Base-by-base conservation (phyloP, 2,113 vertebrate genomes). In the Typhlomys cinereus region DNA sequence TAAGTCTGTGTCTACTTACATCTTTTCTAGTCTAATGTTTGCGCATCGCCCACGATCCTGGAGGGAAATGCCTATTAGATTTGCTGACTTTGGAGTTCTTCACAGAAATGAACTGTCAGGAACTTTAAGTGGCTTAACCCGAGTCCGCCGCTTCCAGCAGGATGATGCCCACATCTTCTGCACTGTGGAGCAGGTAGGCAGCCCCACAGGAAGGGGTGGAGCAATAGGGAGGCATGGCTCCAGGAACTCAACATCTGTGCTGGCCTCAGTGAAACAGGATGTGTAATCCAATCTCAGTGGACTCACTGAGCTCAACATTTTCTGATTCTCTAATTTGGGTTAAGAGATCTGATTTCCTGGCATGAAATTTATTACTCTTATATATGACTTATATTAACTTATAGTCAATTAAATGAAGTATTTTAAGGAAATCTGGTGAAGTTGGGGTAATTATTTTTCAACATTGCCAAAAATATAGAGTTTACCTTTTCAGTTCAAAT, bases 81-180 rank as follows among this genome's bases (percentile, higher is more conserved):
- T 99, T 80, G 99, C 99, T 10, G 99, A 99, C 76, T 99, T 99
- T 59, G 99, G 99, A 10, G 99, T 99, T 73, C 98, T 99, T 74
- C 99, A 99, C 84, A 98, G 99, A 80, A 99, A 99, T 3, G 99
- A 99, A 61, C 98, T 99, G n/a, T 99, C 98, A 0, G 99, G 99
- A 44, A 98, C 99, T 1, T 96, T 99, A 25, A 99, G 98, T 0
- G 99, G 99, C 54, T 98, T 99, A 90, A 99, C 99, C 69, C 97
- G 98, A 64, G 99, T 99, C 0, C 97, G 99, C 0, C 98, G 99
- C 50, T 99, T 99, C 97, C 99, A 99, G 73, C 99, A 99, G 97
- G 99, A 99, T 9, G 99, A 99, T 5, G 99, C 99, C 20, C 99
- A 99, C 97, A 99, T 99, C 95, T 99, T 99, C 97, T 99, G 99